These are phyloP conservation scores for Abrostola tripartita DNA, from an alignment of 2,888 invertebrate species.

Conservation along the genomic window DNA sequence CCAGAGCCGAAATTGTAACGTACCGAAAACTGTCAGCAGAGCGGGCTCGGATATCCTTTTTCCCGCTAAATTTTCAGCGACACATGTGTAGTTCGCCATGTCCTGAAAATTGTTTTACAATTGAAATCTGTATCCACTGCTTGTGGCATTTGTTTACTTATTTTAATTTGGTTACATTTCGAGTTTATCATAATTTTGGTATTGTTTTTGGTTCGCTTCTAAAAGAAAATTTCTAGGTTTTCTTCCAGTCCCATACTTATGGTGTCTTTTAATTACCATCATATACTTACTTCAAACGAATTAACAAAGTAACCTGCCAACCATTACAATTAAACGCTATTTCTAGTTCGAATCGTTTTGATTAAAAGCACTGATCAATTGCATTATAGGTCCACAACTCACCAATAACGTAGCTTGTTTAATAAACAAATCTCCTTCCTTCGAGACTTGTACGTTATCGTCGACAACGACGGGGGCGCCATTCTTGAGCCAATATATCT, in stretches of 20 bases:
- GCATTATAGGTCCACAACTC: slow-evolving; percentile 43
- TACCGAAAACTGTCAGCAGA: slow-evolving; percentile 96
- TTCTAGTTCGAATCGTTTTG: background rate
- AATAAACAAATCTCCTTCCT: slow-evolving; percentile 94
- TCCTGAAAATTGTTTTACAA: slow-evolving; percentile 86
- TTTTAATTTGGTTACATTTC: slow-evolving; percentile 15
- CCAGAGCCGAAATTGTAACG: slow-evolving; percentile 72
- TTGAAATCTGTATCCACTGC: slow-evolving; percentile 41
- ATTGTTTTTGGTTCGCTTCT: background rate
- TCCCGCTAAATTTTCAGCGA: slow-evolving; percentile 97
- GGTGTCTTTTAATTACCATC: too few relatives aligned
- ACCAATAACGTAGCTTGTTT: slow-evolving; percentile 94
- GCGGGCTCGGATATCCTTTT: slow-evolving; percentile 95
- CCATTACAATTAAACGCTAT: too few relatives aligned
- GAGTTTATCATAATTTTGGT: background rate
- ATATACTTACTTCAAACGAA: too few relatives aligned
- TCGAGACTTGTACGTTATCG: slow-evolving; percentile 92
- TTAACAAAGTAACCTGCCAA: too few relatives aligned
- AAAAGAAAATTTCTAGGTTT: too few relatives aligned
- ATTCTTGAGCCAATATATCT: slow-evolving; percentile 95
- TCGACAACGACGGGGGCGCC: slow-evolving; percentile 90
- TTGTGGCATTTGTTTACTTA: slow-evolving; percentile 33
- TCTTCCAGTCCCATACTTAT: too few relatives aligned
- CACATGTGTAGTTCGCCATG: slow-evolving; percentile 98
- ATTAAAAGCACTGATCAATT: background rate